A percentile compares a stretch with the other conserved stretches of the same genome.
These are phyloP conservation scores for Monoplex corrugatus DNA, from an alignment of 2,888 invertebrate species.

Conservation along the genomic window DNA sequence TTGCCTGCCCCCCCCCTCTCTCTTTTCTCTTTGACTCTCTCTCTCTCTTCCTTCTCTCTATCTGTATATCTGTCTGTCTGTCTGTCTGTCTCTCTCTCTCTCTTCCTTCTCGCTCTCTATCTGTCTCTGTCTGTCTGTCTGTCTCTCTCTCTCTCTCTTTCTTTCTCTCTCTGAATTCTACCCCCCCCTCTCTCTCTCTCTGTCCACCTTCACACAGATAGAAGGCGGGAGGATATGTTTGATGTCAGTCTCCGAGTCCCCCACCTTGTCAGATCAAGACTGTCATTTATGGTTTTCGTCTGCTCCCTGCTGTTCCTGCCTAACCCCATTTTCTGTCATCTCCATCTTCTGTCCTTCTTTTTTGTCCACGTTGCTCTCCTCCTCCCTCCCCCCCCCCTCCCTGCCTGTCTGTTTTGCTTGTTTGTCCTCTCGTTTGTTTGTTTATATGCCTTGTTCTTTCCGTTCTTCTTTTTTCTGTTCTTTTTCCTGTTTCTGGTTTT, in stretches of 20 bases:
- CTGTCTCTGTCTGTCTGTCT: background rate
- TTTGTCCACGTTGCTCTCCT: too few species aligned
- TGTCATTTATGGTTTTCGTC: too few species aligned
- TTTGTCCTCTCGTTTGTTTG: too few species aligned
- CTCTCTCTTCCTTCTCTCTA: background rate
- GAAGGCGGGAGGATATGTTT: too few species aligned
- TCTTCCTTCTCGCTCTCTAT: background rate
- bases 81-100: background rate
- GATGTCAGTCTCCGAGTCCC: too few species aligned
- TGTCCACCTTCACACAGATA: background rate
- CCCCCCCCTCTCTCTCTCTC: background rate
- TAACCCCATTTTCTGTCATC: too few species aligned
- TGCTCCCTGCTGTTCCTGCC: too few species aligned
- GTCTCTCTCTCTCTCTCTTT: slow-evolving; percentile 11
- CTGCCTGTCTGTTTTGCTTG: background rate
- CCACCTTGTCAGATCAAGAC: background rate
- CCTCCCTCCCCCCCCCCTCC: background rate
- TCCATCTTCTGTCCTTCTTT: too few species aligned
- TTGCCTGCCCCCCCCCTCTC: background rate
- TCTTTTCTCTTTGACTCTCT: background rate
- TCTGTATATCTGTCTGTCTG: background rate
- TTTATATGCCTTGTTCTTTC: too few species aligned
- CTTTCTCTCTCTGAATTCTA: background rate
- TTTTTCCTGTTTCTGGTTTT: too few species aligned
- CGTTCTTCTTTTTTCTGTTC: too few species aligned